A percentile compares a stretch with the other conserved stretches of the same genome.
Conservation (phyloP, 2,113 vertebrate species). For the Macrotus californicus region DNA sequence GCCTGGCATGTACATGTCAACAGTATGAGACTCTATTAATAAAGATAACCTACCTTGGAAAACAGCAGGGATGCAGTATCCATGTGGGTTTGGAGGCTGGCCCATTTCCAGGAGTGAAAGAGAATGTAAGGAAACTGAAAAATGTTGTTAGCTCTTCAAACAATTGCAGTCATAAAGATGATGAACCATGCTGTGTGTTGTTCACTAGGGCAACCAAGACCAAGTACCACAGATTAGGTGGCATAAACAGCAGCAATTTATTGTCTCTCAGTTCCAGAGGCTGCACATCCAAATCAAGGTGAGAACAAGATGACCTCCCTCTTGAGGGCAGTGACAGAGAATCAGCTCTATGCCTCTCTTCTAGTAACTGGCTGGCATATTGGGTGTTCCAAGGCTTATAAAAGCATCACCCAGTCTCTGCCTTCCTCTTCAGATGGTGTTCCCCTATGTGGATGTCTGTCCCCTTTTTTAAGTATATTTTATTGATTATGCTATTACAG, state of each 20-base stretch:
- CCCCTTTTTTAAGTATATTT: neutral
- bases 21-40: neutral
- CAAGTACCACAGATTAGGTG: neutral
- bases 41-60: neutral
- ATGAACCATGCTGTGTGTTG: too few relatives aligned
- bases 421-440: neutral
- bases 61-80: neutral
- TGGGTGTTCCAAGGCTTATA: neutral
- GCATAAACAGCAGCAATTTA: neutral
- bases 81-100: neutral
- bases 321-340: too few relatives aligned
- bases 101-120: neutral
- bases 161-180: neutral
- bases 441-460: neutral
- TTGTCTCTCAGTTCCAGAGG: neutral
- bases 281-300: neutral
- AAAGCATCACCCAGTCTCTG: neutral
- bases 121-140: neutral
- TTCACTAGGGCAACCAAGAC: too few relatives aligned
- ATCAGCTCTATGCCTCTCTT: neutral
- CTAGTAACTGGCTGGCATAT: neutral
- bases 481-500: too few relatives aligned
- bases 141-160: neutral
- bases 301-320: neutral
- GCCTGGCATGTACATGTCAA: neutral